Conservation (phyloP, 2,888 invertebrate genomes). For the Lottia scabra region DNA sequence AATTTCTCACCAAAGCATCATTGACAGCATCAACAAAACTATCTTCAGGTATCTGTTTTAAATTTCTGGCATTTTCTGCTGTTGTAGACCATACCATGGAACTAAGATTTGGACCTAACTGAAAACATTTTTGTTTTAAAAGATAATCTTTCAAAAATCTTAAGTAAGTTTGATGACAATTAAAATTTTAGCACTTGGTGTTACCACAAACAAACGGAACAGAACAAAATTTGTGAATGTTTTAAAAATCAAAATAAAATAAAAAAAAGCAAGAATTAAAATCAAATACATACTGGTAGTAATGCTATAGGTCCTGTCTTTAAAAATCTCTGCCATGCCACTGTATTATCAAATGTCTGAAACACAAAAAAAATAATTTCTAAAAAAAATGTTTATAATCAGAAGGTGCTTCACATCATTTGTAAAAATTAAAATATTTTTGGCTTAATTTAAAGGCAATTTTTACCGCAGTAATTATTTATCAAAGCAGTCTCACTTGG, state of each 20-base stretch:
- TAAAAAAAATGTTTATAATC: too few relatives aligned
- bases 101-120: conserved; percentile 80
- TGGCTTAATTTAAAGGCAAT: too few relatives aligned
- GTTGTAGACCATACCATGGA: conserved; percentile 96
- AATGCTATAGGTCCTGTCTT: conserved; percentile 93
- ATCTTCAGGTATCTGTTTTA: conserved; percentile 79
- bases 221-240: too few relatives aligned
- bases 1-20: conserved; percentile 79
- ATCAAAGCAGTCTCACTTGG: too few relatives aligned
- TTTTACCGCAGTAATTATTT: too few relatives aligned
- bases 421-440: too few relatives aligned
- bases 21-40: conserved; percentile 91
- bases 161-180: not conserved
- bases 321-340: conserved; percentile 96
- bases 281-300: conserved; percentile 75
- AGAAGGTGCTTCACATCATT: too few relatives aligned
- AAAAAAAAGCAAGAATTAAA: not conserved
- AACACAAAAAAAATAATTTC: conserved; percentile 39
- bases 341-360: conserved; percentile 81
- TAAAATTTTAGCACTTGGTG: not conserved
- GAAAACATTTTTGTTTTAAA: too few relatives aligned
- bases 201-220: not conserved
- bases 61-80: conserved; percentile 79
- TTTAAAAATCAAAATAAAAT: too few relatives aligned
- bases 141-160: not conserved